These are phyloP conservation scores for Mimas tiliae DNA, from an alignment of 2,888 invertebrate species.

Conservation along the genomic window DNA sequence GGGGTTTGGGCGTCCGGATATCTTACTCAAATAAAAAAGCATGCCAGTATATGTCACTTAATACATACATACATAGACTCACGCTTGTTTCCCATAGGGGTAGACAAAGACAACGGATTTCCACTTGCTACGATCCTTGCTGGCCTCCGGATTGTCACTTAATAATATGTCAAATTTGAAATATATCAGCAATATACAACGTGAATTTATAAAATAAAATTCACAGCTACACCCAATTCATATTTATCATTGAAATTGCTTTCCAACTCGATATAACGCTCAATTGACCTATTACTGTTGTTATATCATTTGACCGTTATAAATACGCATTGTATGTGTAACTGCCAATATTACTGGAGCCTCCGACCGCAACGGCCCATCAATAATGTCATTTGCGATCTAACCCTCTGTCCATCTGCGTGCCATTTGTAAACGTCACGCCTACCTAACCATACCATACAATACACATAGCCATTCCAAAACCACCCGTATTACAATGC, in stretches of 20 bases:
- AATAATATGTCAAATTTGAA: no score
- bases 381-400: slow-evolving; percentile 75
- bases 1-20: no score
- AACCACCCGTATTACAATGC: slow-evolving; percentile 38
- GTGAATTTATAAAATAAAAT: not conserved
- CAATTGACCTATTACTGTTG: slow-evolving; percentile 15
- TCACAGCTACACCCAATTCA: not conserved
- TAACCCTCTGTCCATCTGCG: slow-evolving; percentile 74
- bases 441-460: slow-evolving; percentile 48
- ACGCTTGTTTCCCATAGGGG: no score
- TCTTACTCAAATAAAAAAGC: no score
- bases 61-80: no score
- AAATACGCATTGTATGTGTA: slow-evolving; percentile 47
- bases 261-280: slow-evolving; percentile 24
- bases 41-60: no score
- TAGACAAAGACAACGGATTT: no score
- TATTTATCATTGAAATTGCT: slow-evolving; percentile 8
- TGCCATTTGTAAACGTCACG: slow-evolving; percentile 73
- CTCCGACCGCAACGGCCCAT: slow-evolving; percentile 61
- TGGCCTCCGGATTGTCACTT: no score
- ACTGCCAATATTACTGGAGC: slow-evolving; percentile 53
- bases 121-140: no score
- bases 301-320: slow-evolving; percentile 37
- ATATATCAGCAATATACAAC: no score
- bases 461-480: slow-evolving; percentile 36